A percentile compares a stretch with the other conserved stretches of the same genome.
phyloP scores from a whole-genome alignment of 2,113 vertebrate species.

The Aptenodytes patagonicus region DNA sequence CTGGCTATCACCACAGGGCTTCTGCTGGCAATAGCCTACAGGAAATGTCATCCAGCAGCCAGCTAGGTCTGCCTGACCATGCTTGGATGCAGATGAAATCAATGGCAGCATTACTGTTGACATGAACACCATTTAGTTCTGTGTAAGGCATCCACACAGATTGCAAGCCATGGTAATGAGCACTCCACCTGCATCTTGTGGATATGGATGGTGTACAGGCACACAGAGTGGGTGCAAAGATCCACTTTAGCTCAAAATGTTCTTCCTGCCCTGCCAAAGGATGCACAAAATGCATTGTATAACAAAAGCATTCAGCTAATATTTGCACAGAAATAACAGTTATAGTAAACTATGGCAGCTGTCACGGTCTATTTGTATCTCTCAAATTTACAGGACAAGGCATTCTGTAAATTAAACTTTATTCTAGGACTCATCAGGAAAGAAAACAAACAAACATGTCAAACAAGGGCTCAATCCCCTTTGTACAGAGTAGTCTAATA shows the following conservation, averaged over 20 bases:
- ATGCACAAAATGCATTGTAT: background rate
- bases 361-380: background rate
- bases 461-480: background rate
- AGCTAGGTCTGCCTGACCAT: background rate
- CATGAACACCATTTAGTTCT: background rate
- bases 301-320: background rate
- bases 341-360: background rate
- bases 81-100: rapidly evolving
- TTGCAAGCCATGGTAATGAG: background rate
- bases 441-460: background rate
- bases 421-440: background rate
- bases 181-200: background rate
- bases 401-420: background rate
- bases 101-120: background rate
- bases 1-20: background rate
- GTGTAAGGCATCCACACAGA: background rate
- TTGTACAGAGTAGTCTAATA: background rate
- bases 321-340: background rate
- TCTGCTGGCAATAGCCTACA: background rate
- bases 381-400: background rate
- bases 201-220: rapidly evolving
- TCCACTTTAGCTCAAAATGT: background rate
- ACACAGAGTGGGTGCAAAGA: background rate
- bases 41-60: background rate
- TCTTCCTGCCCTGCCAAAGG: background rate